Evolutionary conservation across 2,797 vertebrate genomes (phyloP).

Genomic region (Adrianichthys oophorus): DNA sequence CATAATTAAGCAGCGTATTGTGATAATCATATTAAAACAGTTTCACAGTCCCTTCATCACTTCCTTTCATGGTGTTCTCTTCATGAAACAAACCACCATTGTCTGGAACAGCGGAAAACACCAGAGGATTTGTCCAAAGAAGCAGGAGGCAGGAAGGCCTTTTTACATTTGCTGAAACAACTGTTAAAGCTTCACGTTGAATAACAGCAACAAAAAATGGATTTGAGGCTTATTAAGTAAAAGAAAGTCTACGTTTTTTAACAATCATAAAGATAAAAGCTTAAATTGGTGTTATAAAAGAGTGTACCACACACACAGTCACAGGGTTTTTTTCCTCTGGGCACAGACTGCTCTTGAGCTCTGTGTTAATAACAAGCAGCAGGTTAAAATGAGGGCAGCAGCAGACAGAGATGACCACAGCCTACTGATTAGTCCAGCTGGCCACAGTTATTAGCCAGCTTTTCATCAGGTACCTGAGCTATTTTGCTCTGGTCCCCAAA

Average conservation of each 20-base stretch:
- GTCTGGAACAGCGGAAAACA: conserved; percentile 36
- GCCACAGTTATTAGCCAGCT: conserved; percentile 66
- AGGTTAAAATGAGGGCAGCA: conserved; percentile 66
- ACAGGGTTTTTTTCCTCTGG: not conserved
- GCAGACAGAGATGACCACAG: conserved; percentile 44
- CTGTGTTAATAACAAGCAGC: conserved; percentile 68
- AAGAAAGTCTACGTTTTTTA: no score
- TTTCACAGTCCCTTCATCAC: conserved; percentile 10
- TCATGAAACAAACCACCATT: conserved; percentile 13
- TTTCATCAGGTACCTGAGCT: conserved; percentile 62
- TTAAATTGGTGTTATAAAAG: no score
- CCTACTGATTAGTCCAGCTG: conserved; percentile 73
- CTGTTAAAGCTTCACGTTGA: conserved; percentile 5
- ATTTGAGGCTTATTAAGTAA: no score
- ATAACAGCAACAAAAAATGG: no score
- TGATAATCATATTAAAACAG: conserved; percentile 37
- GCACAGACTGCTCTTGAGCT: conserved; percentile 17
- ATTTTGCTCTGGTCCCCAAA: conserved; percentile 28
- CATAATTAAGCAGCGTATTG: conserved; percentile 13
- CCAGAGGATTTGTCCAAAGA: conserved; percentile 38
- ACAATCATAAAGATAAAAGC: no score
- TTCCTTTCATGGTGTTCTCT: conserved; percentile 46
- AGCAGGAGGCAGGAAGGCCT: conserved; percentile 40
- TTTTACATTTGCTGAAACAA: conserved; percentile 21
- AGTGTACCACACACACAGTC: not conserved